Percentiles rank a stretch among this genome's conserved stretches.
Evolutionary conservation across 2,888 invertebrate species (phyloP).

Genomic region (Strigamia transsilvanica): DNA sequence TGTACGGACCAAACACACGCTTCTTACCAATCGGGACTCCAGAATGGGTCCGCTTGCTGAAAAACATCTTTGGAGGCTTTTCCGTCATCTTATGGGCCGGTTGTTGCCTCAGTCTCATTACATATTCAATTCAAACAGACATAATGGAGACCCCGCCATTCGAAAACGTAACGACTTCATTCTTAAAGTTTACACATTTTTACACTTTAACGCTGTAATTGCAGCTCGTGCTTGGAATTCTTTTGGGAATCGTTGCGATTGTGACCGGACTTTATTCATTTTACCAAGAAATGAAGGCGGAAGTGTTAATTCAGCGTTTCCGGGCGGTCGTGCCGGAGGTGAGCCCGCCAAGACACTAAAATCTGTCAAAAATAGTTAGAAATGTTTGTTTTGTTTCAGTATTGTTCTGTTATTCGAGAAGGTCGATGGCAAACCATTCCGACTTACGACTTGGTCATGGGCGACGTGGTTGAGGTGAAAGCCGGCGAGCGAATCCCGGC

Average conservation of each 20-base stretch:
- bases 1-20: constrained; percentile 61
- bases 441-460: constrained; percentile 78
- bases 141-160: constrained; percentile 54
- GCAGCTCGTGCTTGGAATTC: constrained; percentile 88
- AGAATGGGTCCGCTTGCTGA: constrained; percentile 66
- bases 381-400: constrained; percentile 72
- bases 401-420: constrained; percentile 79
- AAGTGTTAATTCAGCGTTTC: constrained; percentile 99
- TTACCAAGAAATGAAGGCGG: constrained; percentile 96
- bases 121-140: constrained; percentile 55
- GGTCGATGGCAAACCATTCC: constrained; percentile 67
- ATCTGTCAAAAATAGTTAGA: no score
- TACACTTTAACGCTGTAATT: constrained; percentile 56
- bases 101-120: constrained; percentile 53
- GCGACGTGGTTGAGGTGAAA: constrained; percentile 98
- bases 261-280: constrained; percentile 99
- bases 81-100: constrained; percentile 55
- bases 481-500: constrained; percentile 99
- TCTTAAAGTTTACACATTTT: neutral
- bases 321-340: constrained; percentile 92
- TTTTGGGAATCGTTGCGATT: constrained; percentile 95
- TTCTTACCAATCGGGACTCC: constrained; percentile 64
- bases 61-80: constrained; percentile 64
- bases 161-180: constrained; percentile 51
- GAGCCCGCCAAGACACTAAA: no score